Base-by-base conservation (phyloP, 1,140 invertebrate species). In the Medauroidea extradentata region DNA sequence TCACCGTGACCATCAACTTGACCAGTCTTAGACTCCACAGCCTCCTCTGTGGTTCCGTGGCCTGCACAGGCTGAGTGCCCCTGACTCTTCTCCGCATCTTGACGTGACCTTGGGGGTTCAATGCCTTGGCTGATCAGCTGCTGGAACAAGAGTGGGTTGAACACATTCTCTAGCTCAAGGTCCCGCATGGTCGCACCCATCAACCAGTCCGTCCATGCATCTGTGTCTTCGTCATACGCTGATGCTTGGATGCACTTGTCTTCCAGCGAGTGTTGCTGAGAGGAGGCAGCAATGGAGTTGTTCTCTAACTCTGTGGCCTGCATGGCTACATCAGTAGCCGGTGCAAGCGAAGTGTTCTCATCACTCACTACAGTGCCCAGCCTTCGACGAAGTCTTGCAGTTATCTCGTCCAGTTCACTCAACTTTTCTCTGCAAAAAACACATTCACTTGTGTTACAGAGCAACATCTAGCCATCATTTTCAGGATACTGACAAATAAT, bases 391-490 rank as follows among this genome's bases (percentile, higher is more conserved):
- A 85, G 62, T 51, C 83, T 71, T 68, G 82, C 75, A 9, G 81
- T 83, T 38, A 85, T 85, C 70, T 83, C 80, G 63, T 84, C 81
- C 16, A 85, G 57, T 69, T 85, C 83, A 0, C 75, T 79, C 38
- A 83, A 78, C 72, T 85, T 84, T 61, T 82, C 73, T 63, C 83
- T 84, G 24, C 71, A 75, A 60, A 74, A 43, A 55, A 48, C 42
- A 50, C 42, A 18, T 29, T 4, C 2, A 34, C n/a, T n/a, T n/a
- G n/a, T n/a, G n/a, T n/a, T n/a, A n/a, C n/a, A n/a, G n/a, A n/a
- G n/a, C n/a, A n/a, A n/a, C n/a, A n/a, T n/a, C n/a, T n/a, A n/a
- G n/a, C n/a, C n/a, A n/a, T n/a, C n/a, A n/a, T n/a, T n/a, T n/a
- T n/a, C n/a, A n/a, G n/a, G n/a, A n/a, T n/a, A n/a, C n/a, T n/a